Base-by-base conservation (phyloP, 2,888 invertebrate species). In the Leptinotarsa peninsularis region DNA sequence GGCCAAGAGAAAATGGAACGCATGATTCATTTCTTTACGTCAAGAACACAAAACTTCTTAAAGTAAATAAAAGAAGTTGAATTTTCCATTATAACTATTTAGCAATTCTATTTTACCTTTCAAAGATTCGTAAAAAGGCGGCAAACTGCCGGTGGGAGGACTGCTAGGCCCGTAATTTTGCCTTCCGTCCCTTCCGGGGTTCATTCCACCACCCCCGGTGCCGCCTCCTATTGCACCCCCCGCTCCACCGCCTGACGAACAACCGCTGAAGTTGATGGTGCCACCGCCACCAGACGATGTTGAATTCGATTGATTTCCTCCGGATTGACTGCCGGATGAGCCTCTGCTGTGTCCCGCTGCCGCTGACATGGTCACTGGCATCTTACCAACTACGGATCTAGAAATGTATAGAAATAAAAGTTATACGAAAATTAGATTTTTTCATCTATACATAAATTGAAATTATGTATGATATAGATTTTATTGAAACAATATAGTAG, bases 141-240 rank as follows among this genome's bases (percentile, higher is more conserved):
- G 96, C 77, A 96, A 89, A 71, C 95, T 95, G 17, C 95, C 95
- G 0, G 95, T 95, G 2, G 96, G 96, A 71, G 96, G 96, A 83
- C 95, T 96, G 82, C 95, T 95, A 10, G 96, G 96, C 3, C 95
- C 95, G 86, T 96, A 96, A 87, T 95, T 95, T 76, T 95, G 94
- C 68, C 96, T 91, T 0, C 96, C 95, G 86, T 95, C 95, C 60
- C 95, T 91, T 3, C 95, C 95, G 14, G 89, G 89, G 76, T 91
- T 90, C 87, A 88, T 88, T 18, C 95, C 95, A 58, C 95, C 95
- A 49, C 94, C 94, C 3, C 93, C 88, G 49, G 92, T 91, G 49
- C 91, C 91, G 43, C 85, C 74, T 7, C 85, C 81, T 21, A 91
- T 91, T 2, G 91, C 91, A 18, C 91, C 89, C 7, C 91, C 90